Evolutionary conservation across 2,797 vertebrate genomes (phyloP).

Genomic region (Jordanella pulchra): DNA sequence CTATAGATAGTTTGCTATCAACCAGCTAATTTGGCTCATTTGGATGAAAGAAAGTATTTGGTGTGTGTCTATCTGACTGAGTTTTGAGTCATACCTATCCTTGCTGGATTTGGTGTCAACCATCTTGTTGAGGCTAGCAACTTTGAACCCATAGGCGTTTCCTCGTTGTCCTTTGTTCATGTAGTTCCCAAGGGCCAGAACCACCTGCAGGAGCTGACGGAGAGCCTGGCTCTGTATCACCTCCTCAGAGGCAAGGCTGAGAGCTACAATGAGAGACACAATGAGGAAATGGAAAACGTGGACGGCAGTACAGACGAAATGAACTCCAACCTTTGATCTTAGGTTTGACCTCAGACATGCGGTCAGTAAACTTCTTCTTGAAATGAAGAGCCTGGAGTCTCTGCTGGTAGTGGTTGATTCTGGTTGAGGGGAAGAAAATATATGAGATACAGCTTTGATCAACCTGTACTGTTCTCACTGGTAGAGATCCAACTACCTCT

Average conservation of each 20-base stretch:
- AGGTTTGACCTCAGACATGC: constrained; percentile 90
- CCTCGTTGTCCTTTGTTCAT: constrained; percentile 98
- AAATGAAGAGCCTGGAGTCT: constrained; percentile 91
- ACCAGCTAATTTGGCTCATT: background rate
- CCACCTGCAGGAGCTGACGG: constrained; percentile 71
- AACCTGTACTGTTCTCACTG: background rate
- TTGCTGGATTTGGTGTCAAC: constrained; percentile 94
- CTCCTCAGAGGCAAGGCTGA: constrained; percentile 56
- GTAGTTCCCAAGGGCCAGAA: constrained; percentile 95
- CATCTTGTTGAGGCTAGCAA: constrained; percentile 95
- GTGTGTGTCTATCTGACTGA: background rate
- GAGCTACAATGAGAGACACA: constrained; percentile 40
- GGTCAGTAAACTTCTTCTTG: constrained; percentile 96
- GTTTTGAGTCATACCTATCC: constrained; percentile 84
- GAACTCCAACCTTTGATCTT: constrained; percentile 87
- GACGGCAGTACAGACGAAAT: background rate
- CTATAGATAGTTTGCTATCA: background rate
- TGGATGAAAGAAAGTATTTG: background rate
- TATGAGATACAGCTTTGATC: background rate
- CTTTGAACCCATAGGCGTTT: constrained; percentile 91
- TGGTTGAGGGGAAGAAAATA: constrained; percentile 2
- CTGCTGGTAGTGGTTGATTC: constrained; percentile 94
- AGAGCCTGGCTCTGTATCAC: constrained; percentile 41
- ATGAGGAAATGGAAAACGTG: background rate
- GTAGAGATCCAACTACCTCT: background rate